A percentile compares a stretch with the other conserved stretches of the same genome.
Conservation (phyloP, 2,113 vertebrate genomes). For the Odontophorus gujanensis region DNA sequence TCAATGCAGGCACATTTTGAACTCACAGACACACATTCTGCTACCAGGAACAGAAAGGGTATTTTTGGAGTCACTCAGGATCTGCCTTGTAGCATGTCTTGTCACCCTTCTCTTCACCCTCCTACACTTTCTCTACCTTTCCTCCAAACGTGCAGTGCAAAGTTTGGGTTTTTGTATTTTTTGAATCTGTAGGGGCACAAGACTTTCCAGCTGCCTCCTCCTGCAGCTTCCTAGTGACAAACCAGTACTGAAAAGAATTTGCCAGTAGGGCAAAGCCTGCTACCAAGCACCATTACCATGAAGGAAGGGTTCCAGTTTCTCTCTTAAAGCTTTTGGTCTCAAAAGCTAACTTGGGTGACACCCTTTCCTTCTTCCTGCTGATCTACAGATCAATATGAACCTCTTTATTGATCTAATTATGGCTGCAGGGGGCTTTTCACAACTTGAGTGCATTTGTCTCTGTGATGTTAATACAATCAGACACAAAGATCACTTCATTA, state of each 20-base stretch:
- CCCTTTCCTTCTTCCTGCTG: background rate
- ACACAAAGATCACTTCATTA: slow-evolving; percentile 65
- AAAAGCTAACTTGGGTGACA: background rate
- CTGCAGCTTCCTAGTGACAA: background rate
- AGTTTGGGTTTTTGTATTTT: background rate
- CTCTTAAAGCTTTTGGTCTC: background rate
- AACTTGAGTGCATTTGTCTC: slow-evolving; percentile 47
- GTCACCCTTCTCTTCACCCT: background rate
- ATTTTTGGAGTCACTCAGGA: background rate
- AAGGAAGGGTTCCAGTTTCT: background rate
- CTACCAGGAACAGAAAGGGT: background rate
- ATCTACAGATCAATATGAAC: slow-evolving; percentile 54
- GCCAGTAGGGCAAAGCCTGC: background rate
- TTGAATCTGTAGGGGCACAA: background rate
- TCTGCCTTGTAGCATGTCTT: background rate
- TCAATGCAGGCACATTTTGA: background rate
- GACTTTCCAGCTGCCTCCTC: background rate
- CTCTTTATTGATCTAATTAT: slow-evolving; percentile 53
- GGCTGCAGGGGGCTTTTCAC: slow-evolving; percentile 18
- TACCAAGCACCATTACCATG: background rate
- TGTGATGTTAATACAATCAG: slow-evolving; percentile 51
- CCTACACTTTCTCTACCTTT: background rate
- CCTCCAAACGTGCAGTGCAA: background rate
- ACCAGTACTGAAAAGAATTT: background rate
- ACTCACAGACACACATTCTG: background rate